Evolutionary conservation across 2,888 invertebrate genomes (phyloP).

Genomic region (Lepidocyrtinus sp.): DNA sequence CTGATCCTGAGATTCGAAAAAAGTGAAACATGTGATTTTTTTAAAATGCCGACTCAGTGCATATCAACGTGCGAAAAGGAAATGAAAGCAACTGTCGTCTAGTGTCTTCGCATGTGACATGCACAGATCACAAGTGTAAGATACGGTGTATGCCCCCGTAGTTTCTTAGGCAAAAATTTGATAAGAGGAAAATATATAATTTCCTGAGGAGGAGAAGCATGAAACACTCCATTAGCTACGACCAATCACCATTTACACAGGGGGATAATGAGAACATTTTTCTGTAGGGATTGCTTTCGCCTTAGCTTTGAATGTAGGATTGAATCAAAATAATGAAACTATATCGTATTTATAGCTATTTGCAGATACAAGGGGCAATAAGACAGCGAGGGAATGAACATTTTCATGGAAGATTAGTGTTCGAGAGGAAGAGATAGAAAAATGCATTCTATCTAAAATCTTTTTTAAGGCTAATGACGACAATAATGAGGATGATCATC

Average conservation of each 20-base stretch:
- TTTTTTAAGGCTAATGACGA: conserved; percentile 11
- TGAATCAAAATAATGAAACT: no score
- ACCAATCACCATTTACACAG: conserved; percentile 58
- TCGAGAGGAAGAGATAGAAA: not conserved
- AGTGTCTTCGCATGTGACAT: conserved; percentile 48
- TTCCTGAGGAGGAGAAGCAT: conserved; percentile 31
- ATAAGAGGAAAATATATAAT: conserved; percentile 9
- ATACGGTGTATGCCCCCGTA: conserved; percentile 3
- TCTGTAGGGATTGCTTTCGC: no score
- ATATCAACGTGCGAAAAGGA: not conserved
- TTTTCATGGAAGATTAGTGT: conserved; percentile 5
- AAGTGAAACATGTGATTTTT: not conserved
- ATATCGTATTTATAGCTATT: no score
- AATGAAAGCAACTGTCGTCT: conserved; percentile 53
- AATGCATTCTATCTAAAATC: no score
- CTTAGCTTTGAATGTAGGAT: no score
- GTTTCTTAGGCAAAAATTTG: not conserved
- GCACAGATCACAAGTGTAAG: conserved; percentile 35
- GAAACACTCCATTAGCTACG: conserved; percentile 61
- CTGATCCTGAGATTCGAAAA: not conserved
- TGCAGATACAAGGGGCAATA: not conserved
- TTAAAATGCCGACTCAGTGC: not conserved
- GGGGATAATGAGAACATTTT: conserved; percentile 47
- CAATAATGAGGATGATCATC: conserved; percentile 13
- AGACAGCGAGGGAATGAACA: conserved; percentile 4